Evolutionary conservation across 1,140 invertebrate genomes (phyloP).

Genomic region (Drosophila seguyi): DNA sequence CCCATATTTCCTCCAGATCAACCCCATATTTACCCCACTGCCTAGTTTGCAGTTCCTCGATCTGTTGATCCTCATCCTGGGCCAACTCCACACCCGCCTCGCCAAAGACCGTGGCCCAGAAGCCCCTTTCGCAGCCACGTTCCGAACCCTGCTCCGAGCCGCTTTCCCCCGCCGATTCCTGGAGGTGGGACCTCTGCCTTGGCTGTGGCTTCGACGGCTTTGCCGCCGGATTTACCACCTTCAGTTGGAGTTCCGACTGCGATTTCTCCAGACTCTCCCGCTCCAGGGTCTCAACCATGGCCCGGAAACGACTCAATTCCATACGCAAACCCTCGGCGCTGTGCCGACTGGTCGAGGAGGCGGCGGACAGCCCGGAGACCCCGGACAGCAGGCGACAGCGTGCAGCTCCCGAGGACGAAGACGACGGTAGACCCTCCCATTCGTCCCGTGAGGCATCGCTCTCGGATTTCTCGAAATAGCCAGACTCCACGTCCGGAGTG

Average conservation of each 20-base stretch:
- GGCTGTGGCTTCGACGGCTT: conserved; percentile 22
- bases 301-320: conserved; percentile 71
- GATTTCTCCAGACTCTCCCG: conserved; percentile 43
- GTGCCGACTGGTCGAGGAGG: conserved; percentile 38
- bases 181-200: conserved; percentile 23
- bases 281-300: conserved; percentile 73
- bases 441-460: conserved; percentile 70
- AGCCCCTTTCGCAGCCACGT: conserved; percentile 26
- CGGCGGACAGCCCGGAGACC: conserved; percentile 20
- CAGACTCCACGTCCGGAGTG: conserved; percentile 77
- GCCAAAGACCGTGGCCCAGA: conserved; percentile 63
- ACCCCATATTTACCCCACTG: conserved; percentile 38
- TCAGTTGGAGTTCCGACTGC: conserved; percentile 37
- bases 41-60: conserved; percentile 61
- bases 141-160: conserved; percentile 32
- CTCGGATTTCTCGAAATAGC: conserved; percentile 80
- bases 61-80: conserved; percentile 43
- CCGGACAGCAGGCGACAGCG: conserved; percentile 29
- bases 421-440: conserved; percentile 38
- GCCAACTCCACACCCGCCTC: conserved; percentile 43
- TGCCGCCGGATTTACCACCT: background rate
- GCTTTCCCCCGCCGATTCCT: conserved; percentile 22
- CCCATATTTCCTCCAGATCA: no score
- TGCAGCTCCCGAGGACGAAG: conserved; percentile 30
- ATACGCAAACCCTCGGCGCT: conserved; percentile 71